phyloP scores from a whole-genome alignment of 1,140 invertebrate genomes.

The Aricia agestis region DNA sequence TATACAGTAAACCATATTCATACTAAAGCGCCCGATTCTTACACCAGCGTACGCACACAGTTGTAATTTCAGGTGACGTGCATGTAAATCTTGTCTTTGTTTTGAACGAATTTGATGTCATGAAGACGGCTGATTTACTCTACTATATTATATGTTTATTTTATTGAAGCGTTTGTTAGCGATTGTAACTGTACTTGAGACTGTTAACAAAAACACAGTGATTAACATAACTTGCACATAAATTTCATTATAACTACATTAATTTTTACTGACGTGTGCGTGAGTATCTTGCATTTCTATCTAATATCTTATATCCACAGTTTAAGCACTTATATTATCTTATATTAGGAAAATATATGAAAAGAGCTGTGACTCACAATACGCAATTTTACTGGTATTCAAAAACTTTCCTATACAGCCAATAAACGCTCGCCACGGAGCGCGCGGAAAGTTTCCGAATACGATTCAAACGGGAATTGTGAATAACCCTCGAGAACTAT shows the following conservation, averaged over 20 bases:
- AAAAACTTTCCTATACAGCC: no score
- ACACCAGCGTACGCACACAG: no score
- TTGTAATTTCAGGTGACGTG: no score
- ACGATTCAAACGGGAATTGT: no score
- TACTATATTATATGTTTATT: no score
- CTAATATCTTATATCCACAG: conserved; percentile 44
- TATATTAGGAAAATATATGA: conserved; percentile 30
- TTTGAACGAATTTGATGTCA: no score
- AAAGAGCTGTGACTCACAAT: conserved; percentile 1
- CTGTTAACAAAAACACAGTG: not conserved
- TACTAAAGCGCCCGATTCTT: no score
- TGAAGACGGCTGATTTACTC: not conserved
- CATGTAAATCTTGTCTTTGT: no score
- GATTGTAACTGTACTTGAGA: not conserved
- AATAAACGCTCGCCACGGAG: no score
- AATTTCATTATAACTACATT: conserved; percentile 14
- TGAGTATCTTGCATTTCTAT: conserved; percentile 55
- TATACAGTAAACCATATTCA: no score
- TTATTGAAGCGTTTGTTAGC: not conserved
- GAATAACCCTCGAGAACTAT: not conserved
- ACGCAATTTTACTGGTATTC: no score
- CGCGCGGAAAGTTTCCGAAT: no score
- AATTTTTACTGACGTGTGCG: conserved; percentile 47
- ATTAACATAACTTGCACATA: not conserved
- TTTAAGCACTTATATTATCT: conserved; percentile 44